Conservation (phyloP, 2,888 invertebrate genomes). For the Amblyteles armatorius region DNA sequence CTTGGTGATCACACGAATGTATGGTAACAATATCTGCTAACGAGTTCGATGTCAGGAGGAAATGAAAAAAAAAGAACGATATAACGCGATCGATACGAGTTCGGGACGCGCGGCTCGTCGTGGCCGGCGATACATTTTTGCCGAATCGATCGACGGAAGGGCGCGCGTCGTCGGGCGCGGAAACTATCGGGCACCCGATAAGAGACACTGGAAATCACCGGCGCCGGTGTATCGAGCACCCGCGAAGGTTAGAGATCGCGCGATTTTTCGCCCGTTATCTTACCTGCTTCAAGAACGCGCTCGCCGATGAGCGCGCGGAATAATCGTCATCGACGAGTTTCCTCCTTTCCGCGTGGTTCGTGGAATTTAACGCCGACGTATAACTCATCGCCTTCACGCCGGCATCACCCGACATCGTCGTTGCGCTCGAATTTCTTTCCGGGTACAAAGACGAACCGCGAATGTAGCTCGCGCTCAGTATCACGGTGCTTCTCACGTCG, state of each 20-base stretch:
- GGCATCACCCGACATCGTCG: neutral
- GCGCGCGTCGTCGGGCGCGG: slow-evolving; percentile 35
- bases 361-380: slow-evolving; percentile 28
- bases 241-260: slow-evolving; percentile 16
- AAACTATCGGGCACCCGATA: slow-evolving; percentile 49
- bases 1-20: no score
- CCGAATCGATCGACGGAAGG: slow-evolving; percentile 22
- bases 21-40: no score
- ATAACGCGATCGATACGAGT: neutral
- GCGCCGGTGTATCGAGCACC: neutral
- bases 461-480: slow-evolving; percentile 42
- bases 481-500: slow-evolving; percentile 18
- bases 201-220: slow-evolving; percentile 28
- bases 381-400: neutral
- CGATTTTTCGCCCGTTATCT: slow-evolving; percentile 29
- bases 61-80: no score
- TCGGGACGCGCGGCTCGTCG: neutral
- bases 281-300: slow-evolving; percentile 52
- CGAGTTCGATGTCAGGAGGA: no score
- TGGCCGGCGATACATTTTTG: neutral
- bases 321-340: slow-evolving; percentile 32
- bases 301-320: slow-evolving; percentile 25
- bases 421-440: slow-evolving; percentile 3
- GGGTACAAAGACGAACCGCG: neutral
- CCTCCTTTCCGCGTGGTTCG: slow-evolving; percentile 2